Conservation (phyloP, 2,797 vertebrate genomes). For the Mormyrus hasselquistii region DNA sequence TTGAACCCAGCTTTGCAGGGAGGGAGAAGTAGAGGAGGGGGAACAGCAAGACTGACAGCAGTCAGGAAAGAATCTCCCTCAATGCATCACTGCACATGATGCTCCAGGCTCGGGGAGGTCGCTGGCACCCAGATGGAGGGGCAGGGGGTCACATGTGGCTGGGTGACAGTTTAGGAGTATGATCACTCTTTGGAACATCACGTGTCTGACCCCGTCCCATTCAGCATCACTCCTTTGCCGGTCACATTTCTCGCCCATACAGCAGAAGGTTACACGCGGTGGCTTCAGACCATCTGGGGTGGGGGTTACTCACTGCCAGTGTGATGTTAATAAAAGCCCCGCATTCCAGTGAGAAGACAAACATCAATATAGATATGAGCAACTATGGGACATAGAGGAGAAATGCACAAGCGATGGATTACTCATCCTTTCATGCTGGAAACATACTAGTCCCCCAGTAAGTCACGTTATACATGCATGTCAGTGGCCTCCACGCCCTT, state of each 20-base stretch:
- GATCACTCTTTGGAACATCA: neutral
- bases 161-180: neutral
- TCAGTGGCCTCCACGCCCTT: neutral
- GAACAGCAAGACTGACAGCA: neutral
- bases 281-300: neutral
- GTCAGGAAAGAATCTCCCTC: neutral
- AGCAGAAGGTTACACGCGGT: neutral
- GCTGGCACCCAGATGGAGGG: neutral
- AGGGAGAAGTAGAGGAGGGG: neutral
- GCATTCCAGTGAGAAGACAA: neutral
- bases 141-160: neutral
- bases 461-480: neutral
- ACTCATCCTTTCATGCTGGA: neutral
- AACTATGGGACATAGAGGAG: neutral
- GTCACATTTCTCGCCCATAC: neutral
- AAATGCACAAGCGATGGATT: neutral
- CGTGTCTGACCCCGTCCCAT: neutral
- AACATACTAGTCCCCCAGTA: neutral
- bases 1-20: neutral
- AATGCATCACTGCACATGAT: neutral
- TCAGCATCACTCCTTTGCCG: neutral
- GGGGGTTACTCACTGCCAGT: neutral
- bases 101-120: neutral
- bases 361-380: neutral
- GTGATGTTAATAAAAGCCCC: neutral